Percentiles rank a stretch among this genome's conserved stretches.
phyloP scores from a whole-genome alignment of 2,888 invertebrate species.

The Gandaritis pyraliata region DNA sequence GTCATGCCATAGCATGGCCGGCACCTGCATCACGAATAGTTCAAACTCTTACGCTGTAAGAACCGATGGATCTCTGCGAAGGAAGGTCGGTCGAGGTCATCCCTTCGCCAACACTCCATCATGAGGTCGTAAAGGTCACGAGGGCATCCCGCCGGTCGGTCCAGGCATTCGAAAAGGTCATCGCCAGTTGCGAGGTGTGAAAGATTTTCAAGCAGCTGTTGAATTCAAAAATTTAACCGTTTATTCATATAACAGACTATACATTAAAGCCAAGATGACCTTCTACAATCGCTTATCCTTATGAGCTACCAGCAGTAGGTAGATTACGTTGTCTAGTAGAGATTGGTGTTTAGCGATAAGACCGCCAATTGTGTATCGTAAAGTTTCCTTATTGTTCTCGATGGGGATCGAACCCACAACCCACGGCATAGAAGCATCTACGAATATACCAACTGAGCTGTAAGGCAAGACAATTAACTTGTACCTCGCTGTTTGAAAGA shows the following conservation, averaged over 20 bases:
- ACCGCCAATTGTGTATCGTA: too few relatives aligned
- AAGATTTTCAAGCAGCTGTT: constrained; percentile 91
- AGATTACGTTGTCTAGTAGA: too few relatives aligned
- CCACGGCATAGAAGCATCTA: too few relatives aligned
- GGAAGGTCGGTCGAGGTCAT: constrained; percentile 89
- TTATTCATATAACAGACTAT: too few relatives aligned
- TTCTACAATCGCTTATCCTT: too few relatives aligned
- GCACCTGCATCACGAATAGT: constrained; percentile 43
- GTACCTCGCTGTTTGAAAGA: constrained; percentile 89
- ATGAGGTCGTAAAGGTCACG: constrained; percentile 94
- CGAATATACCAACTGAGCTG: too few relatives aligned
- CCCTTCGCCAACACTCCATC: constrained; percentile 93
- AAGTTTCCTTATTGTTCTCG: too few relatives aligned
- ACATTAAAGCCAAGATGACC: too few relatives aligned
- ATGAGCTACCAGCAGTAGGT: too few relatives aligned
- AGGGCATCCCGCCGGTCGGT: constrained; percentile 83
- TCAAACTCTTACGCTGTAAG: constrained; percentile 83
- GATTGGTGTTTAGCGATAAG: too few relatives aligned
- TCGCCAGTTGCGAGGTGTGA: constrained; percentile 88
- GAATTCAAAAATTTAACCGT: background rate
- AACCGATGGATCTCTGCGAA: constrained; percentile 93
- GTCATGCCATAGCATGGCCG: constrained; percentile 11
- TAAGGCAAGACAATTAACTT: too few relatives aligned
- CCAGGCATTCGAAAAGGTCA: constrained; percentile 85
- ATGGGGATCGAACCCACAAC: too few relatives aligned